Conservation (phyloP, 1,140 invertebrate species). For the Conus betulinus region DNA sequence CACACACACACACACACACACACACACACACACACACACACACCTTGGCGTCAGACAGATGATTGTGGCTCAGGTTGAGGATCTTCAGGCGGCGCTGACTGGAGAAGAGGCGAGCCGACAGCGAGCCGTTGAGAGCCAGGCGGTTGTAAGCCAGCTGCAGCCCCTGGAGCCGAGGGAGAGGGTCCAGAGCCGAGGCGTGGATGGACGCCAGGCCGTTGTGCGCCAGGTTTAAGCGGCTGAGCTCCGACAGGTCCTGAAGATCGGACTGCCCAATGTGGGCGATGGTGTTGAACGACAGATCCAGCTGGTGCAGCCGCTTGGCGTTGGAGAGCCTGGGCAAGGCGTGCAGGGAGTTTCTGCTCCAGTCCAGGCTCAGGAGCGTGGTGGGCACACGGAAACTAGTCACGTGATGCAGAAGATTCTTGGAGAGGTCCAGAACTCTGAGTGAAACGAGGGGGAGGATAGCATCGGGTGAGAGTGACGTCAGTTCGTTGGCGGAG, state of each 20-base stretch:
- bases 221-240: not conserved
- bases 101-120: not conserved
- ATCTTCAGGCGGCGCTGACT: not conserved
- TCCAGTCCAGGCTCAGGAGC: constrained; percentile 17
- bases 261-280: not conserved
- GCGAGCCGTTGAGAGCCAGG: constrained; percentile 27
- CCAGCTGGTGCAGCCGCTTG: not conserved
- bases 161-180: not conserved
- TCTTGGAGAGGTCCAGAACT: constrained; percentile 12
- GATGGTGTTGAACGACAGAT: not conserved
- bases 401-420: not conserved
- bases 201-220: not conserved
- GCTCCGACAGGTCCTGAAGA: not conserved
- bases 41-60: constrained; percentile 4
- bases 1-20: not conserved
- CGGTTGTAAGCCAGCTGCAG: constrained; percentile 18
- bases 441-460: not conserved
- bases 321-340: not conserved
- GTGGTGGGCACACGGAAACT: not conserved
- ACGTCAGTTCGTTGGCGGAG: constrained; percentile 23
- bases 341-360: not conserved
- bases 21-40: constrained; percentile 2
- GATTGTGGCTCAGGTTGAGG: constrained; percentile 27
- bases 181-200: not conserved
- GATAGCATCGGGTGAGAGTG: not conserved